Conservation (phyloP, 2,113 vertebrate genomes). For the Oryzias celebensis region DNA sequence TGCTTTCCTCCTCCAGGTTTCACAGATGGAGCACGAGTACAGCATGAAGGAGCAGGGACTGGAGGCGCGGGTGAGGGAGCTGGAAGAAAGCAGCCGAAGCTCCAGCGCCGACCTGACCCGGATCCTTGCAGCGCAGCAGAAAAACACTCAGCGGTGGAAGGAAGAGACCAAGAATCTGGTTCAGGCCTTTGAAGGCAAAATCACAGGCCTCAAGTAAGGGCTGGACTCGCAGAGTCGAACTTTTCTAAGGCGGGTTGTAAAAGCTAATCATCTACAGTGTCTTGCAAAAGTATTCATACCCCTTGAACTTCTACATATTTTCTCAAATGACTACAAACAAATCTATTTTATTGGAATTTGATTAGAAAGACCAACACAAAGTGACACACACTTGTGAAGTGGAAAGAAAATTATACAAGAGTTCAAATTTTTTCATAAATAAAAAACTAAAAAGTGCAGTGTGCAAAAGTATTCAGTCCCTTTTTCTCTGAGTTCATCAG, state of each 20-base stretch:
- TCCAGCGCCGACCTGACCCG: conserved; percentile 81
- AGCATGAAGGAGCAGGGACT: conserved; percentile 84
- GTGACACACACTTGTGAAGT: no score
- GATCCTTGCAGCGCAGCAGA: conserved; percentile 86
- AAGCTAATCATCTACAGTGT: no score
- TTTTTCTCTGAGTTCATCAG: no score
- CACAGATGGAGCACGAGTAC: conserved; percentile 86
- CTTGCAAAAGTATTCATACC: no score
- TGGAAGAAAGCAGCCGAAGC: conserved; percentile 85
- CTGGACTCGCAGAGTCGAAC: not conserved
- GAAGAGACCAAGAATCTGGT: conserved; percentile 84
- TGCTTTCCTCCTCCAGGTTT: conserved; percentile 74
- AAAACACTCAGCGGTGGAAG: conserved; percentile 85
- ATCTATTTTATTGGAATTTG: no score
- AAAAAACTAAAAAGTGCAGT: no score
- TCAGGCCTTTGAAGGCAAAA: conserved; percentile 80
- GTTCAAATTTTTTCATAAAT: no score
- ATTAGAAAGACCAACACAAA: no score
- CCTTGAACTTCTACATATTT: no score
- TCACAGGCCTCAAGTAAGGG: conserved; percentile 84
- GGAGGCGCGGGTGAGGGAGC: conserved; percentile 81
- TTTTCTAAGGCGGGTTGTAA: not conserved
- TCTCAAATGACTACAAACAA: no score
- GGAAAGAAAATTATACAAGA: no score
- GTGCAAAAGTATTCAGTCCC: no score